A percentile compares a stretch with the other conserved stretches of the same genome.
Evolutionary conservation across 1,140 invertebrate genomes (phyloP).

Genomic region (Oryzaephilus surinamensis): DNA sequence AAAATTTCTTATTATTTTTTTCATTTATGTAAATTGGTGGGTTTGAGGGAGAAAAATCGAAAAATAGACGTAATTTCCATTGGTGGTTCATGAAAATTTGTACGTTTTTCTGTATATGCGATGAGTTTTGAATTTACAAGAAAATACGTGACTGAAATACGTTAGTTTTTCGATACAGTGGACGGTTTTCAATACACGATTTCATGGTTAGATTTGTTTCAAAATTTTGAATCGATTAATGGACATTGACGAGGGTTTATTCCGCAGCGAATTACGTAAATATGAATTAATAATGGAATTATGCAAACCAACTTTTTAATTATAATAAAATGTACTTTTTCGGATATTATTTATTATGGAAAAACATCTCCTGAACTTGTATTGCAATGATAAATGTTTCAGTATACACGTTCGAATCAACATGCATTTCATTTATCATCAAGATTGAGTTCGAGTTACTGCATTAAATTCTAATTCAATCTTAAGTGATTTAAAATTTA

Average conservation of each 20-base stretch:
- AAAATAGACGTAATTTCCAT: not conserved
- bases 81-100: not conserved
- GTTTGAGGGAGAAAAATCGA: too few relatives aligned
- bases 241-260: too few relatives aligned
- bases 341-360: slow-evolving; percentile 7
- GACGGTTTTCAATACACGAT: not conserved
- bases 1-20: too few relatives aligned
- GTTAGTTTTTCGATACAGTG: not conserved
- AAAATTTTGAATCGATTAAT: slow-evolving; percentile 1
- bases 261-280: too few relatives aligned
- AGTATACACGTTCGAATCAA: too few relatives aligned
- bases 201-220: not conserved
- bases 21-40: too few relatives aligned
- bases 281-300: slow-evolving; percentile 7
- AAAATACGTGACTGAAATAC: not conserved
- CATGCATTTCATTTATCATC: too few relatives aligned
- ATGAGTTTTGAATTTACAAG: not conserved
- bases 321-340: slow-evolving; percentile 9
- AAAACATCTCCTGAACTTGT: too few relatives aligned
- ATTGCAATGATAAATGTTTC: too few relatives aligned
- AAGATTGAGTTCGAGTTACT: too few relatives aligned
- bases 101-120: not conserved
- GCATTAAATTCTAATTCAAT: too few relatives aligned
- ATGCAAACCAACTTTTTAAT: slow-evolving; percentile 3
- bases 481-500: too few relatives aligned